Conservation (phyloP, 2,113 vertebrate genomes). For the Tragelaphus buxtoni region DNA sequence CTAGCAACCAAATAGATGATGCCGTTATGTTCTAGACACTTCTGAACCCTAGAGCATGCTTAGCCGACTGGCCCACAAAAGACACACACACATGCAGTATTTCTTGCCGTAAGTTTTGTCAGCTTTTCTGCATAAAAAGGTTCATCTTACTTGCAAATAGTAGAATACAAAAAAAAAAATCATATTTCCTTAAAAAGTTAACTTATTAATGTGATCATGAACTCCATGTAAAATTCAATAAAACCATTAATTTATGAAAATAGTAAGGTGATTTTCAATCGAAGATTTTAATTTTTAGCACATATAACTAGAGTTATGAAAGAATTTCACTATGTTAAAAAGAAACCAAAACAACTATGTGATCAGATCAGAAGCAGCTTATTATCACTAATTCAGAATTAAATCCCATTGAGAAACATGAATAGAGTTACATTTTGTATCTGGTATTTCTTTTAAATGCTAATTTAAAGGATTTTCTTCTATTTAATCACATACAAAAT, state of each 20-base stretch:
- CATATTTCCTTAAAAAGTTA: not conserved
- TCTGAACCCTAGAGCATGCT: not conserved
- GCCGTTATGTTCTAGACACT: not conserved
- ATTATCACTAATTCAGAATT: slow-evolving; percentile 37
- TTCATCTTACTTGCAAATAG: not conserved
- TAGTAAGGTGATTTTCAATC: not conserved
- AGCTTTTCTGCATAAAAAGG: not conserved
- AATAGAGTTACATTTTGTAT: slow-evolving; percentile 17
- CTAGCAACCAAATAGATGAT: not conserved
- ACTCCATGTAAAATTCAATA: not conserved
- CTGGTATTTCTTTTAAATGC: not conserved
- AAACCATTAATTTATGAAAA: slow-evolving; percentile 14
- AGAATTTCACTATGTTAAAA: not conserved
- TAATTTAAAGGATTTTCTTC: slow-evolving; percentile 12
- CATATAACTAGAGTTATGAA: slow-evolving; percentile 3
- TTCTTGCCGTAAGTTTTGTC: not conserved
- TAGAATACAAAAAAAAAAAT: not conserved
- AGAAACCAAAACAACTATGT: not conserved
- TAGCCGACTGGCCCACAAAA: not conserved
- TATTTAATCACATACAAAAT: slow-evolving; percentile 6
- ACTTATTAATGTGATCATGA: not conserved
- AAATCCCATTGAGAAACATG: not conserved
- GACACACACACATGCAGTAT: not conserved
- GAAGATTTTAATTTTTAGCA: not conserved
- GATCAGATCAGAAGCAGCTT: not conserved